Evolutionary conservation across 2,113 vertebrate species (phyloP).

Genomic region (Meleagris gallopavo): DNA sequence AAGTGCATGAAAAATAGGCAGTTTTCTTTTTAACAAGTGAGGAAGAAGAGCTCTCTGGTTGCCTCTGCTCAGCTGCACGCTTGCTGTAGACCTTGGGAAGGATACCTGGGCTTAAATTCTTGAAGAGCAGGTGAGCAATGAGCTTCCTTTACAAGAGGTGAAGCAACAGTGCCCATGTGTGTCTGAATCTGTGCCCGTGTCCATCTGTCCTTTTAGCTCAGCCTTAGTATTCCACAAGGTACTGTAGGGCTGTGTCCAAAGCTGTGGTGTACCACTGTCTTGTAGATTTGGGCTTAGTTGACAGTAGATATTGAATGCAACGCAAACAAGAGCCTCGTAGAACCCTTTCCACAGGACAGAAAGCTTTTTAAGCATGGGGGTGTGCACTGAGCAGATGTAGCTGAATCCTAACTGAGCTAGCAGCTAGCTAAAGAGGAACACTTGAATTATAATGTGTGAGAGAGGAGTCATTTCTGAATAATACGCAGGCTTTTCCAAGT

Average conservation of each 20-base stretch:
- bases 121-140: background rate
- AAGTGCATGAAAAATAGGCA: background rate
- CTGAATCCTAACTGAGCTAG: background rate
- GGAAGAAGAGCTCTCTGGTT: background rate
- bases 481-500: background rate
- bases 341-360: fast-evolving
- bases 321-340: background rate
- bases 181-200: background rate
- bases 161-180: background rate
- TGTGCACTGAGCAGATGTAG: background rate
- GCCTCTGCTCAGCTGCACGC: background rate
- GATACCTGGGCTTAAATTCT: background rate
- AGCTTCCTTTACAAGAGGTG: background rate
- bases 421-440: background rate
- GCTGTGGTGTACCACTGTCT: fast-evolving
- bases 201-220: background rate
- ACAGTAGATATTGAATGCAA: background rate
- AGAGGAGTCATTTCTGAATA: background rate
- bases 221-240: background rate
- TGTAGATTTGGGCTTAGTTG: background rate
- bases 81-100: background rate
- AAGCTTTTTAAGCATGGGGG: background rate
- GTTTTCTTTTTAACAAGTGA: background rate
- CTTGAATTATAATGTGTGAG: background rate
- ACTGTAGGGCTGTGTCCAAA: background rate